Evolutionary conservation across 2,113 vertebrate genomes (phyloP), one percentile per base, ranked within the genome.

Genomic region (Rhombomys opimus): DNA sequence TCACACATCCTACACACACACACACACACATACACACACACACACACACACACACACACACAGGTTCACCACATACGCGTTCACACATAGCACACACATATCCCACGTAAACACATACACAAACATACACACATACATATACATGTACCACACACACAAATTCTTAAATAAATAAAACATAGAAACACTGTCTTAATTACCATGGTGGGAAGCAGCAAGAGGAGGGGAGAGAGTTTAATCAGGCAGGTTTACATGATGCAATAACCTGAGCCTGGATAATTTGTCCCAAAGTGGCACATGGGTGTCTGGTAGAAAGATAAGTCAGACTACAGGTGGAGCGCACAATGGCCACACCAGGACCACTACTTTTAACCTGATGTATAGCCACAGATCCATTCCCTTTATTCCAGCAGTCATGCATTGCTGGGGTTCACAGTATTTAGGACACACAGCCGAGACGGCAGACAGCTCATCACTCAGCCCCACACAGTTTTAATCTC

Each of bases 161-260:
- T 3, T 38, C 41, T 20, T 41, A 84, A 63, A 84, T 20, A 65
- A 65, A 65, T 6, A 50, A 32, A 1, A 67, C 25, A 46, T 35
- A 65, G 50, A 70, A 84, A 76, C 9, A 23, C 14, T 27, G 9
- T 68, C 65, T 77, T 32, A 72, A 87, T 68, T 41, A 50, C 61
- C 65, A 5, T 50, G n/a, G 38, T 46, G 17, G 27, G 5, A 6
- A 17, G 17, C 4, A 14, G 25, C 17, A 10, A 20, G n/a, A 22
- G 0, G 1, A 7, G 8, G 3, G 11, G 77, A 10, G 10, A 38
- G 5, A 57, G 20, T n/a, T 65, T 13, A 17, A 57, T 52, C 18
- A 11, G 14, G 38, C 17, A 7, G 6, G 52, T 96, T 80, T 32
- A 54, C 52, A 52, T 81, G 70, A 27, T 27, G 27, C 2, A 20